These are phyloP conservation scores for Acanthurus tractus DNA, from an alignment of 2,797 vertebrate species.

Conservation along the genomic window DNA sequence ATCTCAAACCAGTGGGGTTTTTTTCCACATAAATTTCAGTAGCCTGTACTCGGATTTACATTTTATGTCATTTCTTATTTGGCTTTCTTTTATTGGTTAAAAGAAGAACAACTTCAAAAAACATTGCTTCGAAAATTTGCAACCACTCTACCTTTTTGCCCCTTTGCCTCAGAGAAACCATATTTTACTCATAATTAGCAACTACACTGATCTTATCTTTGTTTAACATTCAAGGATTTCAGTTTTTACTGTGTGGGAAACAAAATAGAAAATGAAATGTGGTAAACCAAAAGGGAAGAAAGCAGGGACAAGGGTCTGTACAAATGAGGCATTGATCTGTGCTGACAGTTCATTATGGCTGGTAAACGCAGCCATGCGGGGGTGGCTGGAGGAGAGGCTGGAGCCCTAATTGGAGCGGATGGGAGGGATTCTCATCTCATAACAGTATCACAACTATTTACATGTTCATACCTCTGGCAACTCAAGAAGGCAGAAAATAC, in stretches of 20 bases:
- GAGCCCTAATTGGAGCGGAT: constrained; percentile 79
- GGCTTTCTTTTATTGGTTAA: neutral
- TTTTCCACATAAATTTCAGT: neutral
- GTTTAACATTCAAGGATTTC: constrained; percentile 36
- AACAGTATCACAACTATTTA: constrained; percentile 76
- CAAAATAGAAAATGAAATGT: constrained; percentile 57
- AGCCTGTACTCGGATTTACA: neutral
- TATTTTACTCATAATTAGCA: neutral
- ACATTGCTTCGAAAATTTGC: neutral
- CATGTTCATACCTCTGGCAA: constrained; percentile 58
- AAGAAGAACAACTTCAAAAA: neutral
- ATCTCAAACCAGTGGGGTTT: neutral
- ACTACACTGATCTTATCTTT: constrained; percentile 5
- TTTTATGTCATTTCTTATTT: neutral
- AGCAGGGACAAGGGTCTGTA: constrained; percentile 59
- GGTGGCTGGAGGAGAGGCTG: constrained; percentile 62
- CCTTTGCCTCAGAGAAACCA: constrained; percentile 1
- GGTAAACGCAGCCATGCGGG: constrained; percentile 72
- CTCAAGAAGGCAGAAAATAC: constrained; percentile 45
- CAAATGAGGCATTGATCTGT: constrained; percentile 77
- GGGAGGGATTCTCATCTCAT: constrained; percentile 74
- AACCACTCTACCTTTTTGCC: neutral
- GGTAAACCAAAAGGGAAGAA: constrained; percentile 46
- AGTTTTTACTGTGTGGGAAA: constrained; percentile 25
- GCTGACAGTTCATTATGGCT: constrained; percentile 83